Base-by-base conservation (phyloP, 2,797 vertebrate species). In the Hoplostethus atlanticus region DNA sequence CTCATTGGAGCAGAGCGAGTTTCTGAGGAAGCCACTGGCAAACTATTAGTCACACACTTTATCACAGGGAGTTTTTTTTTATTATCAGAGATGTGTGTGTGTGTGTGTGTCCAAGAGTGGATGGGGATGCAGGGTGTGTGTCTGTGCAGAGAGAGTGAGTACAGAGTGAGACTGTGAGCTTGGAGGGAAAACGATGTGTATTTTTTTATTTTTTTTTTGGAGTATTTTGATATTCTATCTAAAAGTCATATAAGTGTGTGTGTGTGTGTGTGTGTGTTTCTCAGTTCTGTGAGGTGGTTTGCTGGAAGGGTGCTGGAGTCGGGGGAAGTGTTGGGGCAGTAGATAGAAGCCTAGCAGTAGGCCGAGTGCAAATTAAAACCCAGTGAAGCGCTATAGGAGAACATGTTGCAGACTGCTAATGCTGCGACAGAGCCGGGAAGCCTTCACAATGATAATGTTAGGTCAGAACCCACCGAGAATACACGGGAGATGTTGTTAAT, bases 351-450 rank as follows among this genome's bases (percentile, higher is more conserved):
- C 67, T 55, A 77, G 64, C 53, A 55, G 61, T 65, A 74, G 58
- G 56, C 47, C 12, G 64, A 67, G 59, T 73, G n/a, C 64, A 85
- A 88, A 89, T 89, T 79, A 84, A 88, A 91, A 84, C 30, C 71
- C 84, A 86, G 77, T 82, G 71, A 85, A 83, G 84, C 80, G 61
- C 74, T 68, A 36, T 67, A 46, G 42, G 51, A 73, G 73, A 60
- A 71, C 66, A 71, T 11, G 65, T 67, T 72, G 68, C 48, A 47
- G 83, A 81, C 78, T 89, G 78, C 83, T 87, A 85, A 88, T 84
- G 74, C 61, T 64, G 53, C 54, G 42, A 52, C 21, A 64, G 56
- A 40, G 53, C 13, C 6, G 46, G 25, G 30, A 52, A 58, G 59
- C 67, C 28, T 42, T 38, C 30, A 51, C 42, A 34, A n/a, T 25